Base-by-base conservation (phyloP, 2,888 invertebrate genomes). In the Meteorus cinctellus region DNA sequence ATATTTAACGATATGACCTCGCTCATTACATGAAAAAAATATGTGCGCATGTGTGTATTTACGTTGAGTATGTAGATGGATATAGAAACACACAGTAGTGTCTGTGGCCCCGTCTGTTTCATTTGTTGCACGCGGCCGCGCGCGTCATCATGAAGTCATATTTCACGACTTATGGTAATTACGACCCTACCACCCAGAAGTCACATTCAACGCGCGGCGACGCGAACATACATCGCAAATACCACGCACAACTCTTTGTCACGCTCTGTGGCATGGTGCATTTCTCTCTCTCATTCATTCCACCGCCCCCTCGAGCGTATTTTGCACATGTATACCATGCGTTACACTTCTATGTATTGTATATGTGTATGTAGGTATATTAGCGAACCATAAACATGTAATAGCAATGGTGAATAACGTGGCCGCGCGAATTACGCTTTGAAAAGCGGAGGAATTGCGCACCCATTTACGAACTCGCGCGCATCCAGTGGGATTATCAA, bases 111-210 rank as follows among this genome's bases (percentile, higher is more conserved):
- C 19, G 63, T 72, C 63, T 79, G 85, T 85, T 86, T 84, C 85
- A 87, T 88, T 88, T 84, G 86, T 86, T 84, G 83, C 83, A 81
- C 81, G 77, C 76, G 55, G 74, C 68, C 76, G 75, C 78, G 78
- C 82, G 83, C 85, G 86, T 88, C 87, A 86, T 87, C 87, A 87
- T 84, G 83, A 85, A 86, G 86, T 86, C 86, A 87, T 88, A 87
- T 88, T 88, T 88, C 86, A 88, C 85, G 86, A 87, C 86, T 88
- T 87, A 86, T 86, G 88, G 85, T 88, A 88, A 88, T 88, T 87
- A 86, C 87, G 84, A 82, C 79, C 79, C 82, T 84, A 84, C 85
- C 87, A 85, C 86, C 85, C 87, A 87, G 84, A 83, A 86, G 84
- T 80, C 36, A 72, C 74, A 75, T 75, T 74, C 72, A 75, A 41